Base-by-base conservation (phyloP, 2,113 vertebrate genomes). In the Scolopax mira region DNA sequence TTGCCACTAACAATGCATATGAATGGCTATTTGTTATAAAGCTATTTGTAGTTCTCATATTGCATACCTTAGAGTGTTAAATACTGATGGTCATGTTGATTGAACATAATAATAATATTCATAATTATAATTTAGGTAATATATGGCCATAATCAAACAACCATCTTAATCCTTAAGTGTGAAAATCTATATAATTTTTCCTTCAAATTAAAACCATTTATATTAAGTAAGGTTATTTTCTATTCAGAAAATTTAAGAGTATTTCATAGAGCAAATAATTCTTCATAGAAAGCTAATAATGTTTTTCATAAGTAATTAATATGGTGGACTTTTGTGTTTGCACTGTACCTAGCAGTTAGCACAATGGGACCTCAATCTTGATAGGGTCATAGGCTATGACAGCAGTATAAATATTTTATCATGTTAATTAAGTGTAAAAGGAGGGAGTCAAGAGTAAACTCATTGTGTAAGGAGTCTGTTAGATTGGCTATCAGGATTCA, bases 391-490 rank as follows among this genome's bases (percentile, higher is more conserved):
- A 51, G 35, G 54, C 35, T 86, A 23, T 71, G 39, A 92, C 39
- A 94, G 28, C 60, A 94, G 31, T 70, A 79, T 94, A 94, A 97
- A 96, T 96, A 95, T 91, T 96, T 95, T 83, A 88, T 70, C 51
- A 71, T n/a, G 41, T 85, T 93, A 86, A 94, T 95, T 72, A 87
- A 78, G n/a, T 81, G 31, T 65, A 79, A 92, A 94, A 96, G 35
- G 65, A 83, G 27, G 42, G 46, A 74, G 55, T 60, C 3, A 6
- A 62, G 54, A 70, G 69, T 67, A 94, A 94, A 88, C 22, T 42
- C 18, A 16, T 10, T 52, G 33, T 46, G 3, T 66, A 86, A 88
- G 27, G 58, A 81, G 57, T 22, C 61, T 67, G 37, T 79, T 82
- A 70, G 37, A 37, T n/a, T 88, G 46, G 21, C 35, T 86, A 94